Evolutionary conservation across 2,888 invertebrate genomes (phyloP).

Genomic region (Macrophya annulata): DNA sequence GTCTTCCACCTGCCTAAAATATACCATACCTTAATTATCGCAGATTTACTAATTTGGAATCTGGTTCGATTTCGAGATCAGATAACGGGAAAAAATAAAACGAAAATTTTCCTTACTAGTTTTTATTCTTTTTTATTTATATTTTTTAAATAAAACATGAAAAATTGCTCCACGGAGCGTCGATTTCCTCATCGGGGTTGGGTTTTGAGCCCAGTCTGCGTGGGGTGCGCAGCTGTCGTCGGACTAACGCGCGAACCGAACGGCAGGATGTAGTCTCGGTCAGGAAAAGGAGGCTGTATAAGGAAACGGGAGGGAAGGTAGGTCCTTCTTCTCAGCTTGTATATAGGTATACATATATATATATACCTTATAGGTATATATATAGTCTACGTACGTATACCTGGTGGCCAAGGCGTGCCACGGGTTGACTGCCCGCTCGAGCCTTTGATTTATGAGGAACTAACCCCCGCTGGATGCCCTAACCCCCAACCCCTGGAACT

Average conservation of each 20-base stretch:
- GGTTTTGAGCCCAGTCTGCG: not conserved
- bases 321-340: not conserved
- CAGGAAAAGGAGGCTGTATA: not conserved
- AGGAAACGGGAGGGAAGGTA: not conserved
- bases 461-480: not conserved
- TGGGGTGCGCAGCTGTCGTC: conserved; percentile 44
- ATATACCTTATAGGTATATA: not conserved
- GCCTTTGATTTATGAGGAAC: conserved; percentile 53
- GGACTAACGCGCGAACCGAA: not conserved
- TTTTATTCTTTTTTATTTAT: not conserved
- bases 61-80: not conserved
- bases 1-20: conserved; percentile 60
- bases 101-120: no score
- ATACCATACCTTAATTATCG: not conserved
- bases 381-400: not conserved
- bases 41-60: not conserved
- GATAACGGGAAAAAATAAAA: not conserved
- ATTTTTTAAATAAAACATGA: not conserved
- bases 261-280: not conserved
- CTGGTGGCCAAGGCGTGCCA: conserved; percentile 44
- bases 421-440: conserved; percentile 48
- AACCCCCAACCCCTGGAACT: not conserved
- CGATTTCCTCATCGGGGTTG: not conserved
- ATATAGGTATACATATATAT: not conserved
- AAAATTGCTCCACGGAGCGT: not conserved